Evolutionary conservation across 2,113 vertebrate genomes (phyloP).

Genomic region (Lipophrys pholis): DNA sequence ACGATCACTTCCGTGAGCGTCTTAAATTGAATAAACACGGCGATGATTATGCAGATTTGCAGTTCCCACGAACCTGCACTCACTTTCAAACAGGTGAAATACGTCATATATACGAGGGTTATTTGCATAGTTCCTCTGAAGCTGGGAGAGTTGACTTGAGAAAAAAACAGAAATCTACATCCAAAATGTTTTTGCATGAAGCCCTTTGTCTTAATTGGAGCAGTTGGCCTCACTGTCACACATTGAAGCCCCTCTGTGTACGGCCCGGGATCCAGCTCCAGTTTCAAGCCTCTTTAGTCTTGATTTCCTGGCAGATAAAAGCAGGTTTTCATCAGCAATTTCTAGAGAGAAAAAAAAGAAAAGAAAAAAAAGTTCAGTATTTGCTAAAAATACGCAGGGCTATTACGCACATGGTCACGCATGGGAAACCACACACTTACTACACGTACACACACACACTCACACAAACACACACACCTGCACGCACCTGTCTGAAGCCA

Average conservation of each 20-base stretch:
- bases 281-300: conserved; percentile 24
- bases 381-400: conserved; percentile 70
- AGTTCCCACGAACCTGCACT: too few species aligned
- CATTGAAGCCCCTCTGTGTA: conserved; percentile 24
- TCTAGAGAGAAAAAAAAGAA: conserved; percentile 62
- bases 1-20: too few species aligned
- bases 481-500: conserved; percentile 62
- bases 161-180: too few species aligned
- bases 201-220: not conserved
- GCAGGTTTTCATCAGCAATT: conserved; percentile 59
- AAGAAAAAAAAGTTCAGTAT: conserved; percentile 58
- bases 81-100: too few species aligned
- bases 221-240: not conserved
- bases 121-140: too few species aligned
- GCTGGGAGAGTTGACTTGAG: too few species aligned
- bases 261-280: conserved; percentile 42
- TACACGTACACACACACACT: not conserved
- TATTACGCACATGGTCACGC: conserved; percentile 60
- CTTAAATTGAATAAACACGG: too few species aligned
- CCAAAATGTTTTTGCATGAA: too few species aligned
- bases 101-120: too few species aligned
- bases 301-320: conserved; percentile 64
- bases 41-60: too few species aligned
- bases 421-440: conserved; percentile 47
- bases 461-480: conserved; percentile 38